These are phyloP conservation scores for Norana najaformis DNA, from an alignment of 2,888 invertebrate species.

Conservation along the genomic window DNA sequence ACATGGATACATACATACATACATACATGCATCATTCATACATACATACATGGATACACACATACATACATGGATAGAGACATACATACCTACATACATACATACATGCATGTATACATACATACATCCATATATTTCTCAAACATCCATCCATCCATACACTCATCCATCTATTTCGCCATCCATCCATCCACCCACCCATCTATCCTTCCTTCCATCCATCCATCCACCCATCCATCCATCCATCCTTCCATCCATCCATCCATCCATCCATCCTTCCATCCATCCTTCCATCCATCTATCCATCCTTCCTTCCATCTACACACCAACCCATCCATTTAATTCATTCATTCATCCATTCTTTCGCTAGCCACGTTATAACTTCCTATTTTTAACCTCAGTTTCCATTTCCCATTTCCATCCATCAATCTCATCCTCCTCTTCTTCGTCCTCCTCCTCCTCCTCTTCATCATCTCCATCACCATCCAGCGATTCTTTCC, in stretches of 20 bases:
- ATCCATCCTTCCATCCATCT: not conserved
- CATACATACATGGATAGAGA: no score
- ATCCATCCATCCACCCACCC: not conserved
- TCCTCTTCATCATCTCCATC: not conserved
- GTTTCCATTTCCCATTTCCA: not conserved
- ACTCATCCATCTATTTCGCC: not conserved
- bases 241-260: no score
- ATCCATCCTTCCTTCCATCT: not conserved
- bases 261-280: not conserved
- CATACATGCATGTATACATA: not conserved
- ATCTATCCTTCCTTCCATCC: not conserved
- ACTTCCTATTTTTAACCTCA: not conserved
- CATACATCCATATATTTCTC: not conserved
- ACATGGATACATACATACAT: no score
- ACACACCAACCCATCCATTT: not conserved
- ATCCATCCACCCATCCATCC: not conserved
- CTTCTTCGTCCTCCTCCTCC: not conserved
- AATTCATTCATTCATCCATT: not conserved
- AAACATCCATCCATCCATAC: not conserved
- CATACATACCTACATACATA: not conserved
- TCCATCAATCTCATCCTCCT: not conserved
- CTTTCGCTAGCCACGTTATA: not conserved
- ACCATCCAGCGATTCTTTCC: not conserved
- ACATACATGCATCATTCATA: no score
- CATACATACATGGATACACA: no score